Evolutionary conservation across 2,113 vertebrate species (phyloP), one percentile per base, ranked within the genome.

Genomic region (Lampris megalopsis): DNA sequence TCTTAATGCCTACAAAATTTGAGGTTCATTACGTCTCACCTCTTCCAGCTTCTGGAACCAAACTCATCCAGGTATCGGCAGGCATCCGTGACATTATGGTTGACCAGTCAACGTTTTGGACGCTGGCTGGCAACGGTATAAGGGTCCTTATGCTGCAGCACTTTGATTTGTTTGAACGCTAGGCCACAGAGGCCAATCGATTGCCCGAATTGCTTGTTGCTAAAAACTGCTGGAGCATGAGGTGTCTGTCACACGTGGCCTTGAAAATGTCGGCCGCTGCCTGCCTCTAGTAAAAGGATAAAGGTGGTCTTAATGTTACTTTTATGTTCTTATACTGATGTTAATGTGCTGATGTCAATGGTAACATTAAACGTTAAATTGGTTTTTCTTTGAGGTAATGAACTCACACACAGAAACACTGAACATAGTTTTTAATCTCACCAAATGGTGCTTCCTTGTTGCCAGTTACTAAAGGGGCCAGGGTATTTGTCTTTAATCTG

Each of bases 251-350:
- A 70, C 73, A 11, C 71, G 0, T 71, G 79, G 64, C 77, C 60
- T 43, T 84, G 57, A 71, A 84, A 87, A 89, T 86, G 82, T 85
- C 86, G 89, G 82, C 83, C 86, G 89, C 77, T 47, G 47, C 1
- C 50, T 77, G 83, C 71, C 57, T 86, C 57, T 57, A 57, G 79
- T 84, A 71, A 85, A 86, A 75, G 71, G 63, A 80, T 1, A 64
- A 61, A 66, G 67, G 76, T 3, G 71, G 43, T 75, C 58, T 49
- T 37, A 42, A 63, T 4, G 58, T 24, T 24, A 24, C 24, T 24
- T 24, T 24, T 24, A 24, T 24, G 24, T 24, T 24, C 24, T 24
- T 24, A 24, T 24, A 24, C 24, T 24, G 24, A 24, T 24, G 24
- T 24, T 24, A 24, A 24, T 24, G 24, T 24, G 24, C 24, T 24